Evolutionary conservation across 2,113 vertebrate species (phyloP).

Genomic region (Peromyscus californicus): DNA sequence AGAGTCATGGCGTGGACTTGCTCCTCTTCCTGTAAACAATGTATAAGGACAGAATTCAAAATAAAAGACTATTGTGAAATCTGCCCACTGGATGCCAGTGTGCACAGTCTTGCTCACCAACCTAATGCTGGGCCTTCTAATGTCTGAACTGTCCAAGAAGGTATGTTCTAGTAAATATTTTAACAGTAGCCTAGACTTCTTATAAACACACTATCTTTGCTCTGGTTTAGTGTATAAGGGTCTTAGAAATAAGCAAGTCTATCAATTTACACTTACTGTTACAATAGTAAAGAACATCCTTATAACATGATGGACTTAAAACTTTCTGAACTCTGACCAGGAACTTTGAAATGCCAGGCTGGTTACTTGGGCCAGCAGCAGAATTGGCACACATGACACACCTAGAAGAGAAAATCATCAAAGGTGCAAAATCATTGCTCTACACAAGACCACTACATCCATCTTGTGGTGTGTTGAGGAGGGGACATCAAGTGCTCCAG

Average conservation of each 20-base stretch:
- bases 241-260: constrained; percentile 8
- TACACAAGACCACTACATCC: not conserved
- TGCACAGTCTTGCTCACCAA: not conserved
- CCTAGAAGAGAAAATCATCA: not conserved
- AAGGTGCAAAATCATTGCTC: not conserved
- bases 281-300: not conserved
- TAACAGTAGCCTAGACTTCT: not conserved
- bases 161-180: not conserved
- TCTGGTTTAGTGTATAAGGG: not conserved
- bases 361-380: not conserved
- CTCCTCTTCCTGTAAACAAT: not conserved
- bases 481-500: not conserved
- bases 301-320: constrained; percentile 26
- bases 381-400: not conserved
- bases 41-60: not conserved
- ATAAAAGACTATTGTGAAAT: not conserved
- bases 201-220: not conserved
- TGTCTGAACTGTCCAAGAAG: not conserved
- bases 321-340: not conserved
- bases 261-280: not conserved
- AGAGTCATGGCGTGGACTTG: not conserved
- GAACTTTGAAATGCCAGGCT: not conserved
- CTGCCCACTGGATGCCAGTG: not conserved
- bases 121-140: not conserved
- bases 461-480: not conserved